These are phyloP conservation scores for Clarias gariepinus DNA, from an alignment of 2,113 vertebrate genomes.

Conservation along the genomic window DNA sequence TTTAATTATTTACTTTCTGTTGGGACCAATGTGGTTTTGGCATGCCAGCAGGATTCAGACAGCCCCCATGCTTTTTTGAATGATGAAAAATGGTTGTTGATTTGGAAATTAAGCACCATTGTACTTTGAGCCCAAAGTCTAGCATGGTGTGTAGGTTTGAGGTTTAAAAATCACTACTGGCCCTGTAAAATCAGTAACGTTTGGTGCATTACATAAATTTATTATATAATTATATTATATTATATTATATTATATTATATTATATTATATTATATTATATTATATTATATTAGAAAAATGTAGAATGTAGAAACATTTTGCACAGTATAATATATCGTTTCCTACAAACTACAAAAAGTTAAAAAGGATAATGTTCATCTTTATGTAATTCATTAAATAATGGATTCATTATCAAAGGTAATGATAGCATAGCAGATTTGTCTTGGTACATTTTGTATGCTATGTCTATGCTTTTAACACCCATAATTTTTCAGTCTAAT, in stretches of 20 bases:
- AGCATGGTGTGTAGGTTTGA: no score
- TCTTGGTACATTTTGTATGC: not conserved
- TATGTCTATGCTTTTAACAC: not conserved
- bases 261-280: no score
- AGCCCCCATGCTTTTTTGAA: not conserved
- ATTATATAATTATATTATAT: no score
- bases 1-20: no score
- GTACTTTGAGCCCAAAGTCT: no score
- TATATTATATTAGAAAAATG: no score
- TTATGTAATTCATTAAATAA: not conserved
- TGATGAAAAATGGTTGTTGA: not conserved
- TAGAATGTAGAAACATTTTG: not conserved
- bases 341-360: not conserved
- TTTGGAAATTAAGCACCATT: no score
- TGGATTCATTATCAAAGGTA: not conserved
- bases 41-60: not conserved
- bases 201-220: no score
- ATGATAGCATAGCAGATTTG: not conserved
- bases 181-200: no score
- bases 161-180: no score
- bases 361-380: not conserved
- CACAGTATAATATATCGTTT: not conserved
- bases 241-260: no score
- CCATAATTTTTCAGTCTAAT: not conserved
- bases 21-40: no score